Percentiles rank a stretch among this genome's conserved stretches.
Evolutionary conservation across 2,113 vertebrate genomes (phyloP).

Genomic region (Progne subis): DNA sequence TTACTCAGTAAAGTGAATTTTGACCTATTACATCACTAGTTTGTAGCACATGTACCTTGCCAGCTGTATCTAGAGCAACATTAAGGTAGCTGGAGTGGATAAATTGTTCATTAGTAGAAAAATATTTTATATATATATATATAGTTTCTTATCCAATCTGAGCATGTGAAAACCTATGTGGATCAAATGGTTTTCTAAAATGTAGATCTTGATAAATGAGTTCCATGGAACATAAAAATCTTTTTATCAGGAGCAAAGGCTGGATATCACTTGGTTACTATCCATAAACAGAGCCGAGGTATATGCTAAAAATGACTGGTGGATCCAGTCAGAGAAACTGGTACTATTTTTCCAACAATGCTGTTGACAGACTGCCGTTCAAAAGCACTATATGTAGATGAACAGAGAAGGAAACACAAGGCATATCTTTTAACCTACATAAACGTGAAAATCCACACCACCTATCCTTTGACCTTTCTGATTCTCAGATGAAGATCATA

Average conservation of each 20-base stretch:
- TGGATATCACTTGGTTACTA: background rate
- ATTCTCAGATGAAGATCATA: background rate
- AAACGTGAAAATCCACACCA: background rate
- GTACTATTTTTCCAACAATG: background rate
- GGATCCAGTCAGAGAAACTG: background rate
- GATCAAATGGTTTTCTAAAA: background rate
- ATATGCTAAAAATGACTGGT: background rate
- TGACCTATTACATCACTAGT: background rate
- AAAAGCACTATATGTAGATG: background rate
- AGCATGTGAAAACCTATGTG: background rate
- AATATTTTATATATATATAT: background rate
- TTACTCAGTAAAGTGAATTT: background rate
- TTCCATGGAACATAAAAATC: background rate
- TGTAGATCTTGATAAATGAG: background rate
- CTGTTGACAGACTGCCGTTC: background rate
- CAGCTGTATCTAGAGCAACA: background rate
- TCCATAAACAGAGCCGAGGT: background rate
- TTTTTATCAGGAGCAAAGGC: background rate
- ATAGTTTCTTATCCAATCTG: background rate
- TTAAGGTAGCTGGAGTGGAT: background rate
- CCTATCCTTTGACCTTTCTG: background rate
- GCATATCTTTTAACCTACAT: background rate
- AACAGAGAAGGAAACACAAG: background rate
- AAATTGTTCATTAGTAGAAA: background rate
- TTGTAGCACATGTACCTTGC: background rate